phyloP scores from a whole-genome alignment of 2,797 vertebrate genomes.

The Chelidonichthys spinosus region DNA sequence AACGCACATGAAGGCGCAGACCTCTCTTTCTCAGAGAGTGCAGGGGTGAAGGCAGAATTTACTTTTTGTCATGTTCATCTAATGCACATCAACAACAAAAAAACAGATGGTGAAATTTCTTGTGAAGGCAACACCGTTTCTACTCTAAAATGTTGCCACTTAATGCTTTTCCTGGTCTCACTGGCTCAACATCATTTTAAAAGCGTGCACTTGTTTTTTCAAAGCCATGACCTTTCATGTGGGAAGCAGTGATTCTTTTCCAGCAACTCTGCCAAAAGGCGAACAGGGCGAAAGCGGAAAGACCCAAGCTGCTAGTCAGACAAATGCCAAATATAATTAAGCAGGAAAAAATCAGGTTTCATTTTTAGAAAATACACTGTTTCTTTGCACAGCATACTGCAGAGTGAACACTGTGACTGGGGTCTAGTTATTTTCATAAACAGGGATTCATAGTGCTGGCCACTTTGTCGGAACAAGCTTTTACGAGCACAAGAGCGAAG shows the following conservation, averaged over 20 bases:
- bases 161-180: neutral
- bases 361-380: constrained; percentile 9
- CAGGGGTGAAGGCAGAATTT: neutral
- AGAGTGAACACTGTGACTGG: neutral
- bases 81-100: constrained; percentile 1
- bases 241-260: constrained; percentile 17
- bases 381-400: constrained; percentile 8
- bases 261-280: constrained; percentile 18
- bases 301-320: constrained; percentile 8
- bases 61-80: neutral
- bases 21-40: too few species aligned
- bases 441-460: constrained; percentile 1
- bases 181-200: constrained; percentile 30
- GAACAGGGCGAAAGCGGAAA: constrained; percentile 11
- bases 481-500: constrained; percentile 18
- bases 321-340: constrained; percentile 40
- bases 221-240: constrained; percentile 39
- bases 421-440: constrained; percentile 29
- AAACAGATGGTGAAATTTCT: constrained; percentile 18
- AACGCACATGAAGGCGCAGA: too few species aligned
- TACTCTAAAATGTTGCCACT: neutral
- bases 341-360: constrained; percentile 8
- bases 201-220: constrained; percentile 9
- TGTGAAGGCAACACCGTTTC: constrained; percentile 15
- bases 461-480: constrained; percentile 13